Evolutionary conservation across 2,113 vertebrate genomes (phyloP).

Genomic region (Callocephalon fimbriatum): DNA sequence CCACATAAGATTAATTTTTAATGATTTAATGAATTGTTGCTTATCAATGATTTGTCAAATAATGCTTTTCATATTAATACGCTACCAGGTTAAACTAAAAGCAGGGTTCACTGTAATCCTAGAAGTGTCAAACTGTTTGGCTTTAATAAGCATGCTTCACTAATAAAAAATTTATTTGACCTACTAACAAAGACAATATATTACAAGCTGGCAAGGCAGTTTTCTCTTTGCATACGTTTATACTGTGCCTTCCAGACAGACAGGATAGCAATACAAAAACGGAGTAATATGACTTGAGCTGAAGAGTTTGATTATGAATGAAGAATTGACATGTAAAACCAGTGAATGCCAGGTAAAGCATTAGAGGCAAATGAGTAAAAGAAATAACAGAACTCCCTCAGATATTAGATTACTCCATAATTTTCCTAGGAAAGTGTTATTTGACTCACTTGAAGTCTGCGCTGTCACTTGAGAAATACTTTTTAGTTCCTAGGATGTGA

Average conservation of each 20-base stretch:
- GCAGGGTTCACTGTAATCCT: not conserved
- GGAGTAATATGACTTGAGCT: not conserved
- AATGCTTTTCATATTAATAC: not conserved
- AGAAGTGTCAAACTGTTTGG: not conserved
- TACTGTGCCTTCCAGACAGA: not conserved
- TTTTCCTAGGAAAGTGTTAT: not conserved
- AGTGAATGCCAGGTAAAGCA: not conserved
- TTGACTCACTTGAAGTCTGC: not conserved
- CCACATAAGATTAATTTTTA: not conserved
- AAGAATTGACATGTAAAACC: not conserved
- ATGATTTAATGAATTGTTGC: not conserved
- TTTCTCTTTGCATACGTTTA: not conserved
- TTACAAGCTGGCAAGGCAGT: not conserved
- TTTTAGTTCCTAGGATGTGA: not conserved
- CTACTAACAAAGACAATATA: not conserved
- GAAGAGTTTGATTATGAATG: not conserved
- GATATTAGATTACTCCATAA: not conserved
- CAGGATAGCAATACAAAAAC: not conserved
- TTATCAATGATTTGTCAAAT: not conserved
- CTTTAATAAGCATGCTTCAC: constrained; percentile 12
- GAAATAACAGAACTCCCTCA: not conserved
- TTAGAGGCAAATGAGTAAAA: not conserved
- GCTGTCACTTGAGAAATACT: not conserved
- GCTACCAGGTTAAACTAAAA: not conserved
- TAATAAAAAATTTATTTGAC: constrained; percentile 2